Evolutionary conservation across 1,140 invertebrate species (phyloP).

Genomic region (Bombus haemorrhoidalis): DNA sequence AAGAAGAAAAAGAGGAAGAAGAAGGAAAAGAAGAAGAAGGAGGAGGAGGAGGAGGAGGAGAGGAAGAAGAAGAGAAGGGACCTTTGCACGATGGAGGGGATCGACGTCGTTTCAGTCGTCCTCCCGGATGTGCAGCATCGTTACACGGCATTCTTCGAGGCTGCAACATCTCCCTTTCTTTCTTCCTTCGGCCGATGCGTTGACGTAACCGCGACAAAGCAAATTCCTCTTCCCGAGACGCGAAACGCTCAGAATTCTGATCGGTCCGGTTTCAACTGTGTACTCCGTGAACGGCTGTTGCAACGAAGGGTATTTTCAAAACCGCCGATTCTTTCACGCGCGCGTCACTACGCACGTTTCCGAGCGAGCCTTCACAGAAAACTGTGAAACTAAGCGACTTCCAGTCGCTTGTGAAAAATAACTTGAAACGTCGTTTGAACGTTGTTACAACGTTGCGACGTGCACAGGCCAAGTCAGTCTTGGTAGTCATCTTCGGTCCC

Average conservation of each 20-base stretch:
- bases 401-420: no score
- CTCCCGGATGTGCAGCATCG: constrained; percentile 69
- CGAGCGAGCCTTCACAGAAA: no score
- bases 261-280: neutral
- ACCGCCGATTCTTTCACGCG: neutral
- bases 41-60: constrained; percentile 15
- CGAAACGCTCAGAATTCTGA: neutral
- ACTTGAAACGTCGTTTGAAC: no score
- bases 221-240: constrained; percentile 21
- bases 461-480: no score
- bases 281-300: neutral
- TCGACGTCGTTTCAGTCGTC: constrained; percentile 50
- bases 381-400: no score
- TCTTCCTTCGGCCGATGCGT: constrained; percentile 39
- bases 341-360: neutral
- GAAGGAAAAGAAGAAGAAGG: neutral
- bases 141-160: constrained; percentile 67
- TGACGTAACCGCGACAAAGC: constrained; percentile 51
- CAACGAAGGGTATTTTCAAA: neutral
- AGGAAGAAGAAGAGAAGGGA: constrained; percentile 31
- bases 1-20: constrained; percentile 2
- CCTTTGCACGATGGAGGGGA: neutral
- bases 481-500: no score
- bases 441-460: no score
- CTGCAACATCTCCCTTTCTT: constrained; percentile 38